Conservation (phyloP, 2,888 invertebrate genomes). For the Microctonus hyperodae region DNA sequence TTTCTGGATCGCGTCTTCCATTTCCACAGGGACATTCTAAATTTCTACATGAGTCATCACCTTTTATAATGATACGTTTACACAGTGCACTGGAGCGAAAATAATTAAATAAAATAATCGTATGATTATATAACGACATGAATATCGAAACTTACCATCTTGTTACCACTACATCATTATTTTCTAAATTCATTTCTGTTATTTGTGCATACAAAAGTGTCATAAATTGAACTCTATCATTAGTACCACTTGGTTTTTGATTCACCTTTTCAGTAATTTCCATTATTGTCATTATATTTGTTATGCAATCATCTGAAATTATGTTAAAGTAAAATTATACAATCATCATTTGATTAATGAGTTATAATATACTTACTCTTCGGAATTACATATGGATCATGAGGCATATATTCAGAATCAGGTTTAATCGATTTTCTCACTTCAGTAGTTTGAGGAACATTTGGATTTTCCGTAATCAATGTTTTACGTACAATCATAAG, state of each 20-base stretch:
- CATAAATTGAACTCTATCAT: conserved; percentile 70
- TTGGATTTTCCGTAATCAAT: conserved; percentile 78
- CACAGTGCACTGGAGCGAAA: conserved; percentile 51
- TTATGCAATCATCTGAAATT: conserved; percentile 65
- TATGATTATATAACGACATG: no score
- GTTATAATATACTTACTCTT: conserved; percentile 50
- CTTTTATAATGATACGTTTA: conserved; percentile 47
- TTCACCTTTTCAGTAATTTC: conserved; percentile 66
- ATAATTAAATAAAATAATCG: no score
- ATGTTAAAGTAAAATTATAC: conserved; percentile 7
- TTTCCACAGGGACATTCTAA: conserved; percentile 59
- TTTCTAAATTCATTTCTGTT: conserved; percentile 77
- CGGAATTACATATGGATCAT: conserved; percentile 51
- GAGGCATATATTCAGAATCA: conserved; percentile 44
- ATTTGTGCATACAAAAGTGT: conserved; percentile 73
- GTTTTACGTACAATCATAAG: conserved; percentile 61
- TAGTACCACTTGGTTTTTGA: conserved; percentile 51
- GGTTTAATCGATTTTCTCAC: conserved; percentile 58
- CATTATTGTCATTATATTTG: conserved; percentile 68
- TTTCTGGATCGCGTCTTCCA: conserved; percentile 51
- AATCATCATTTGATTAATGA: conserved; percentile 5
- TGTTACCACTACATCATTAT: conserved; percentile 48
- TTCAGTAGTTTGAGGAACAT: conserved; percentile 69
- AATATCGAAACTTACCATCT: conserved; percentile 46
- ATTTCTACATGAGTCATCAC: conserved; percentile 59